Conservation (phyloP, 2,888 invertebrate species). For the Rhabditoides inermis region DNA sequence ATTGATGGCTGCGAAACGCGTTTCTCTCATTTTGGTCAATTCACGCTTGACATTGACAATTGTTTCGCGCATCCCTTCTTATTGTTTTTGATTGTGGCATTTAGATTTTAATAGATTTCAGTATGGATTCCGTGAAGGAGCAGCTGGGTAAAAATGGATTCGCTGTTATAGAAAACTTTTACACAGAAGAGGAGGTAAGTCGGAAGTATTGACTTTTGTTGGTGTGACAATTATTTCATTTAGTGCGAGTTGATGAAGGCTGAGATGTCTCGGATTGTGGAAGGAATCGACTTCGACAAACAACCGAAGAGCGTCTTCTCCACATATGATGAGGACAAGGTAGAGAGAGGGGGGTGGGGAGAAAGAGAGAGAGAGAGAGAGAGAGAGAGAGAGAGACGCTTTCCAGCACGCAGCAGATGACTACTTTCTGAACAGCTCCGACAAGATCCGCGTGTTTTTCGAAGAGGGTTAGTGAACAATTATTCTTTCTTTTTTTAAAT, state of each 20-base stretch:
- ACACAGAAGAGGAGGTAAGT: slow-evolving; percentile 69
- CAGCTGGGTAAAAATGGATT: slow-evolving; percentile 75
- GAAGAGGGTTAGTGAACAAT: no score
- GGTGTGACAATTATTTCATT: background rate
- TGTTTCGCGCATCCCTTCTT: no score
- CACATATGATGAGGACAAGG: slow-evolving; percentile 60
- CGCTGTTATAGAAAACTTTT: slow-evolving; percentile 72
- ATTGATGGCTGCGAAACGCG: no score
- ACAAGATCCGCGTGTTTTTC: no score
- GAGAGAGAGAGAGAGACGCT: background rate
- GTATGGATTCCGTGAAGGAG: slow-evolving; percentile 54
- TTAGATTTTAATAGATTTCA: no score
- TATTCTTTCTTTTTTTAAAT: no score
- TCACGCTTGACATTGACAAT: no score
- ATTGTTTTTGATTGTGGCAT: no score
- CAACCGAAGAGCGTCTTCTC: slow-evolving; percentile 62
- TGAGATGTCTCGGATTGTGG: slow-evolving; percentile 68
- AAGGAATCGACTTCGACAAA: slow-evolving; percentile 62
- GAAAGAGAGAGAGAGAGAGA: background rate
- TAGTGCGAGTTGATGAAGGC: slow-evolving; percentile 56
- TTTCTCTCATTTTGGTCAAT: no score
- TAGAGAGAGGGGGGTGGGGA: no score
- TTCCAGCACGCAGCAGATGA: slow-evolving; percentile 58
- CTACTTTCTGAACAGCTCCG: slow-evolving; percentile 83
- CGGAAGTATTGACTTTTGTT: slow-evolving; percentile 9